Evolutionary conservation across 2,888 invertebrate species (phyloP).

Genomic region (Rhamnusium bicolor): DNA sequence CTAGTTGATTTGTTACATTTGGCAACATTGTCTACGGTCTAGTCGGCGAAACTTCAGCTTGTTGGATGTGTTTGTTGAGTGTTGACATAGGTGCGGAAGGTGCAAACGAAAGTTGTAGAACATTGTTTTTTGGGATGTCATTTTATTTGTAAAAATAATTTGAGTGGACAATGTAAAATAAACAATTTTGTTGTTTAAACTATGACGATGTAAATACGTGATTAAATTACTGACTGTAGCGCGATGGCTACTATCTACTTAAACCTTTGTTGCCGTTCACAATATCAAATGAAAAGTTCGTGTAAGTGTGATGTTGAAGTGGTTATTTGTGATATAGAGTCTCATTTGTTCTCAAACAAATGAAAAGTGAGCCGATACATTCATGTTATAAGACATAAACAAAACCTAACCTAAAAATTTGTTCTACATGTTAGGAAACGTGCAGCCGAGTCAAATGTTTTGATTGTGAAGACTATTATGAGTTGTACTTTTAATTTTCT

Average conservation of each 20-base stretch:
- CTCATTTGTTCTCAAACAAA: not conserved
- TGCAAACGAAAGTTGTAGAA: conserved; percentile 10
- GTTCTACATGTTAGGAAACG: conserved; percentile 10
- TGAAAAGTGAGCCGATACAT: not conserved
- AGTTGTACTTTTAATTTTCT: not conserved
- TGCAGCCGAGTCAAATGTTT: not conserved
- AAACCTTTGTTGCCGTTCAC: conserved; percentile 22
- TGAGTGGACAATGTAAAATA: not conserved
- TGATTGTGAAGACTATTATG: not conserved
- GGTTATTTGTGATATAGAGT: not conserved
- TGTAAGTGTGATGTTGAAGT: not conserved
- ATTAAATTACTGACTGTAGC: conserved; percentile 11
- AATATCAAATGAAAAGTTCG: not conserved
- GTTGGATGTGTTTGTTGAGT: conserved; percentile 16
- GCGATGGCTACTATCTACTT: conserved; percentile 19
- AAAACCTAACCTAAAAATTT: conserved; percentile 30
- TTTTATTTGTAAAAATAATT: not conserved
- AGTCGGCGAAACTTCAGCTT: conserved; percentile 15
- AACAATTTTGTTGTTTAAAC: not conserved
- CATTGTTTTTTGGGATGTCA: not conserved
- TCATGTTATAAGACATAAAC: conserved; percentile 4
- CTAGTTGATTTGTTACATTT: too few species aligned
- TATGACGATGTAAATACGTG: not conserved
- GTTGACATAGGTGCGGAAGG: conserved; percentile 7
- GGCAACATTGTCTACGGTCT: not conserved